Percentiles rank a stretch among this genome's conserved stretches.
phyloP scores from a whole-genome alignment of 2,797 vertebrate genomes.

The Intellagama lesueurii region DNA sequence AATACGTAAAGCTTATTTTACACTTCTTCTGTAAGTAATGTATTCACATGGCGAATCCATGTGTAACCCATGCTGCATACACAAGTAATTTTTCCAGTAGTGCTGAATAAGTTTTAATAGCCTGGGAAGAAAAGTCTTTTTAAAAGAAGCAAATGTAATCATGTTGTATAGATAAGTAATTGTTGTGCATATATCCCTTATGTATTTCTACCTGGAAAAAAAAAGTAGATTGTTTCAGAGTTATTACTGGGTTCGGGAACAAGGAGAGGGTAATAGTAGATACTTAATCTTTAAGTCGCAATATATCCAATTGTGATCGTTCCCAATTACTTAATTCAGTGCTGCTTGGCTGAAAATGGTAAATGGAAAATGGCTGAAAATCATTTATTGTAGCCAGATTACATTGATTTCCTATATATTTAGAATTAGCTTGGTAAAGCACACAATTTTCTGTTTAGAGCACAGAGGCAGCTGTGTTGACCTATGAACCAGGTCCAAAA shows the following conservation, averaged over 20 bases:
- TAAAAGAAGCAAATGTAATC: neutral
- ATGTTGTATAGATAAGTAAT: neutral
- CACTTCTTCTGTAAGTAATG: neutral
- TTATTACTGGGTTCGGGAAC: neutral
- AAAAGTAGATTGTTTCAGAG: neutral
- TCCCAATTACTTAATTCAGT: slow-evolving; percentile 47
- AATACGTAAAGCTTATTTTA: neutral
- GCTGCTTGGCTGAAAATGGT: slow-evolving; percentile 1
- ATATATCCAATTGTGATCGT: slow-evolving; percentile 34
- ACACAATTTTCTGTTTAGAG: slow-evolving; percentile 8
- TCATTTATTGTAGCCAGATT: slow-evolving; percentile 20
- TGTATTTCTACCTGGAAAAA: fast-evolving
- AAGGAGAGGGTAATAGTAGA: neutral
- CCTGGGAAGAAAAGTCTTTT: neutral
- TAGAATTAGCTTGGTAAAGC: slow-evolving; percentile 31
- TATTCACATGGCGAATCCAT: neutral
- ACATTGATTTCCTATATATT: slow-evolving; percentile 18
- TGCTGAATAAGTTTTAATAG: neutral
- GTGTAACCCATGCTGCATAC: neutral
- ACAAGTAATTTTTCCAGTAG: neutral
- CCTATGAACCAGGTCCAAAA: too few relatives aligned
- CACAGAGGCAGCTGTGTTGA: neutral
- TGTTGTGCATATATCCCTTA: neutral
- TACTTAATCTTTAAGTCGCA: neutral
- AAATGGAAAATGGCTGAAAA: slow-evolving; percentile 12